Evolutionary conservation across 1,140 invertebrate genomes (phyloP).

Genomic region (Vanessa tameamea): DNA sequence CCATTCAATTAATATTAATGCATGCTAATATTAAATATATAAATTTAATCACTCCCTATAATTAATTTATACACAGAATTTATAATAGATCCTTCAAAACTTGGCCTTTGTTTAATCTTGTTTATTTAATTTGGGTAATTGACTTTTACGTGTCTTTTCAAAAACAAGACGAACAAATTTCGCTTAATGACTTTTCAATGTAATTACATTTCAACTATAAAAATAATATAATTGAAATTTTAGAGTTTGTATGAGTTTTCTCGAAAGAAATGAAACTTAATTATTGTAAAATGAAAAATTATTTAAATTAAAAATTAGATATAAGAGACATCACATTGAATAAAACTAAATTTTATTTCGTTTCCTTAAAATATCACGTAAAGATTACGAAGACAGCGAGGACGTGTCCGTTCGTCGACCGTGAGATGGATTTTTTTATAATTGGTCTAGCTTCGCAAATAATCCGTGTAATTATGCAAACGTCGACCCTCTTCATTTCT

Average conservation of each 20-base stretch:
- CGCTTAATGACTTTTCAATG: conserved; percentile 31
- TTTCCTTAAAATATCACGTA: conserved; percentile 1
- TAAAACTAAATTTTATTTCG: background rate
- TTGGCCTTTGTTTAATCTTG: conserved; percentile 46
- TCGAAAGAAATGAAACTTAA: too few species aligned
- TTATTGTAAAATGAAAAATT: too few species aligned
- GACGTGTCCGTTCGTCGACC: background rate
- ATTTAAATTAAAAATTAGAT: too few species aligned
- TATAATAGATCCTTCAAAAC: conserved; percentile 34
- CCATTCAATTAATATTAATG: conserved; percentile 21
- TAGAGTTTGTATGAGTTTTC: too few species aligned
- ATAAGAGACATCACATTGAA: too few species aligned
- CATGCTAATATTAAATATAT: conserved; percentile 5
- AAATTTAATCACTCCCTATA: background rate
- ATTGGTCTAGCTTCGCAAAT: conserved; percentile 73
- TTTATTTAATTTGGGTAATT: conserved; percentile 49
- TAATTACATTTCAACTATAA: background rate
- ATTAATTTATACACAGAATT: conserved; percentile 12
- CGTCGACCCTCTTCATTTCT: conserved; percentile 77
- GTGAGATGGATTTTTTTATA: conserved; percentile 70
- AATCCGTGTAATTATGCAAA: conserved; percentile 77
- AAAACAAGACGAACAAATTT: conserved; percentile 22
- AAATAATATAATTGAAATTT: background rate
- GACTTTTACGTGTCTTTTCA: conserved; percentile 25
- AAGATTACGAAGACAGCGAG: background rate